Base-by-base conservation (phyloP, 2,888 invertebrate genomes). In the Acleris laterana region DNA sequence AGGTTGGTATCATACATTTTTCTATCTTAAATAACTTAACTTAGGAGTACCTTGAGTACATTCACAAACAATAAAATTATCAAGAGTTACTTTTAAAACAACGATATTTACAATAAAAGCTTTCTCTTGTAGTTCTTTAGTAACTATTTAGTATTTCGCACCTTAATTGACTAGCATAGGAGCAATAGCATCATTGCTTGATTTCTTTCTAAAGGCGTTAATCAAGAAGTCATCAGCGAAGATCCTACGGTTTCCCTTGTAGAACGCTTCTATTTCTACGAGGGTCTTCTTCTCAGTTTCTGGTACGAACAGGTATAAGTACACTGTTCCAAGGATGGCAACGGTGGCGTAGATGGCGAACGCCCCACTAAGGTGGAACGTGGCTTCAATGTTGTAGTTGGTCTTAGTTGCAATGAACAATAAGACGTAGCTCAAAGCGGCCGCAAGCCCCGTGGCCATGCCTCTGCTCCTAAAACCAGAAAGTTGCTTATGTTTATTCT, bases 241-340 rank as follows among this genome's bases (percentile, higher is more conserved):
- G 70, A 90, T 84, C 69, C 77, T 87, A 17, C 74, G 80, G 53
- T 87, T 79, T 2, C 90, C 87, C 71, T 89, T 89, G 69, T 93
- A 94, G 52, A 78, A 88, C 0, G 82, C 81, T 80, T 94, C 94
- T 17, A 94, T 94, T 79, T 94, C 93, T n/a, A 88, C 84, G 16
- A 94, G 78, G 22, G 89, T 75, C 68, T 87, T 93, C 5, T 86
- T 89, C 73, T 94, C 94, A 0, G 94, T 94, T 79, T 94, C 94
- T 25, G 94, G 94, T 67, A 94, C 72, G 69, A 87, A 89, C 71
- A 93, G 87, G 73, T 93, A 94, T 5, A 94, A 82, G 70, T 93
- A 93, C 1, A 93, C 61, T 1, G 93, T 86, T 49, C 94, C 94
- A 3, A 93, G 60, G 16, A 93, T 76, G 3, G 90, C 92, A 17